Evolutionary conservation across 2,888 invertebrate species (phyloP).

Genomic region (Parnassius apollo): DNA sequence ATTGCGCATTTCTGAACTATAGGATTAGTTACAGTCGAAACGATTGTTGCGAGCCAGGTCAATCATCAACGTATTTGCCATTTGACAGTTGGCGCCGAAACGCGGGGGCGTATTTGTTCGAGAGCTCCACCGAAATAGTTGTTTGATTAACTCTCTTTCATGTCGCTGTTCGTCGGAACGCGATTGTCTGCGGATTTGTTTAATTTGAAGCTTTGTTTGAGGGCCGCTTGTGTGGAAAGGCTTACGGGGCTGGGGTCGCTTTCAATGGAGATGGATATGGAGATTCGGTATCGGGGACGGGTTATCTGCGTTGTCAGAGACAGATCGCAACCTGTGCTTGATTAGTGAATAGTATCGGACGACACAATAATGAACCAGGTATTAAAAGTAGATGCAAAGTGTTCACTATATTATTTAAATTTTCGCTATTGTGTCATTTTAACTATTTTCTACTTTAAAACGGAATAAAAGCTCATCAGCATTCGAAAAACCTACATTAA

Average conservation of each 20-base stretch:
- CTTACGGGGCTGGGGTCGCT: slow-evolving; percentile 50
- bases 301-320: slow-evolving; percentile 63
- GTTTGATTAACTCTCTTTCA: slow-evolving; percentile 80
- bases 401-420: too few relatives aligned
- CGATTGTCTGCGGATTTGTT: slow-evolving; percentile 77
- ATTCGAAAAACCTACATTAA: too few relatives aligned
- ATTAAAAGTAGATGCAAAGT: neutral
- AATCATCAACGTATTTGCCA: slow-evolving; percentile 70
- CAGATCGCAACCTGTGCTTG: slow-evolving; percentile 62
- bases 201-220: slow-evolving; percentile 79
- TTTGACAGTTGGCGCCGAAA: slow-evolving; percentile 58
- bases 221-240: slow-evolving; percentile 70
- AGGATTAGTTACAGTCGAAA: slow-evolving; percentile 57
- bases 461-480: too few relatives aligned
- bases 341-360: slow-evolving; percentile 32
- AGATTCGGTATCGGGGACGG: slow-evolving; percentile 63
- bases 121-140: slow-evolving; percentile 52
- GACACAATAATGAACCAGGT: slow-evolving; percentile 14
- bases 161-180: slow-evolving; percentile 63
- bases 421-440: too few relatives aligned
- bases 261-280: slow-evolving; percentile 54
- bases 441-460: too few relatives aligned
- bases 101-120: slow-evolving; percentile 60
- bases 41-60: slow-evolving; percentile 52
- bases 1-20: slow-evolving; percentile 68